phyloP scores from a whole-genome alignment of 2,113 vertebrate species.

The Petaurus breviceps region DNA sequence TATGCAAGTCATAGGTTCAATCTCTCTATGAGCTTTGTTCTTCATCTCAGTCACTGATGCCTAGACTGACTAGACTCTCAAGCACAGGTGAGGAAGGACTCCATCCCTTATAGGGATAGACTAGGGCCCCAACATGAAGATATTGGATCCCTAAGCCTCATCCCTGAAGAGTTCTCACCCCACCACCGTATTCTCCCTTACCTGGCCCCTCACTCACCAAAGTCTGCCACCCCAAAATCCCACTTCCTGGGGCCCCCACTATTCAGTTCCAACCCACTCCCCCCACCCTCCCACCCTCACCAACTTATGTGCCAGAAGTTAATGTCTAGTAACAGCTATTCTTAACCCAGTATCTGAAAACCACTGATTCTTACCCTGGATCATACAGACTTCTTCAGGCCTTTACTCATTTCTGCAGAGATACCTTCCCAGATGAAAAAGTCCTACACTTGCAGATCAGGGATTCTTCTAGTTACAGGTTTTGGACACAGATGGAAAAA shows the following conservation, averaged over 20 bases:
- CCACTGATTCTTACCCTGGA: neutral
- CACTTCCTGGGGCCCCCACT: neutral
- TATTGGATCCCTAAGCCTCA: neutral
- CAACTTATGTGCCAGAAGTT: neutral
- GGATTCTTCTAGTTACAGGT: neutral
- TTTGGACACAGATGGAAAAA: neutral
- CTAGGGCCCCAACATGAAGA: neutral
- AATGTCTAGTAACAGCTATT: neutral
- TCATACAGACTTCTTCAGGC: neutral
- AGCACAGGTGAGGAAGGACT: no score
- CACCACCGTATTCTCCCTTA: neutral
- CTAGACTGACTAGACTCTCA: no score
- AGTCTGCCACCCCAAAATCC: neutral
- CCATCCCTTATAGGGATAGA: no score
- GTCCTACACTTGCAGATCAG: neutral
- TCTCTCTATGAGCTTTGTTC: no score
- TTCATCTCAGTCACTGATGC: no score
- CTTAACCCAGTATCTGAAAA: neutral
- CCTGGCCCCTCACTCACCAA: neutral
- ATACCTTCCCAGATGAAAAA: neutral
- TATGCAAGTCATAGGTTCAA: no score
- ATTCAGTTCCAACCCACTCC: neutral
- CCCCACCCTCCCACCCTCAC: no score
- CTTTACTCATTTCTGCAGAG: neutral
- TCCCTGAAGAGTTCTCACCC: neutral